Conservation (phyloP, 2,113 vertebrate genomes). For the Silurus glanis region DNA sequence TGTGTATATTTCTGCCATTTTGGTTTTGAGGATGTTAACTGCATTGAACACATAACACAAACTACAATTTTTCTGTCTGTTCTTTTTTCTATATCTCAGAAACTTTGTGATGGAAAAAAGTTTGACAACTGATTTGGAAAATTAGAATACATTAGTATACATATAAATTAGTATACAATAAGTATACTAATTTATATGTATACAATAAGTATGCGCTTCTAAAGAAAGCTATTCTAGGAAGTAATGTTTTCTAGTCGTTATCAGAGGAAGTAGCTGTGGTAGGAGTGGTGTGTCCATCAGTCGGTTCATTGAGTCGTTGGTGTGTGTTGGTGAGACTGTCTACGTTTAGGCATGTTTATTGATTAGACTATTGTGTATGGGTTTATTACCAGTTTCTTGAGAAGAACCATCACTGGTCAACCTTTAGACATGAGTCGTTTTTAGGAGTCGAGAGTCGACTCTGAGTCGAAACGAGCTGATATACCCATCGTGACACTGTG, state of each 20-base stretch:
- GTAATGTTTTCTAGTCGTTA: not conserved
- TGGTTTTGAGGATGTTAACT: not conserved
- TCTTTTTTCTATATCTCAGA: not conserved
- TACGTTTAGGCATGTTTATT: not conserved
- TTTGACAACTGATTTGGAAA: not conserved
- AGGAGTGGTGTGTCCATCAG: not conserved
- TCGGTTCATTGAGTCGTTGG: not conserved
- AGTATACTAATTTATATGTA: too few species aligned
- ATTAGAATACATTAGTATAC: too few species aligned
- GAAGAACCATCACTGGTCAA: not conserved
- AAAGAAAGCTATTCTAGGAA: not conserved
- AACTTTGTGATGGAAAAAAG: not conserved
- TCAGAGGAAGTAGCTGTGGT: conserved; percentile 4
- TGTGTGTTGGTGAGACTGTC: not conserved
- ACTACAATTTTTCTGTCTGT: too few species aligned
- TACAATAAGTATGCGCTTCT: too few species aligned
- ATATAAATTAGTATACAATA: too few species aligned
- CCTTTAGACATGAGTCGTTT: too few species aligned
- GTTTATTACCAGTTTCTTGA: not conserved
- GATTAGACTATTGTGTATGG: too few species aligned
- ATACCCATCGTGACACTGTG: too few species aligned
- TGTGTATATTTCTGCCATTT: not conserved
- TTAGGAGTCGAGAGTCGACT: too few species aligned
- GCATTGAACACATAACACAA: not conserved
- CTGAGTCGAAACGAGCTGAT: too few species aligned